These are phyloP conservation scores for Tillus elongatus DNA, from an alignment of 2,888 invertebrate species.

Conservation along the genomic window DNA sequence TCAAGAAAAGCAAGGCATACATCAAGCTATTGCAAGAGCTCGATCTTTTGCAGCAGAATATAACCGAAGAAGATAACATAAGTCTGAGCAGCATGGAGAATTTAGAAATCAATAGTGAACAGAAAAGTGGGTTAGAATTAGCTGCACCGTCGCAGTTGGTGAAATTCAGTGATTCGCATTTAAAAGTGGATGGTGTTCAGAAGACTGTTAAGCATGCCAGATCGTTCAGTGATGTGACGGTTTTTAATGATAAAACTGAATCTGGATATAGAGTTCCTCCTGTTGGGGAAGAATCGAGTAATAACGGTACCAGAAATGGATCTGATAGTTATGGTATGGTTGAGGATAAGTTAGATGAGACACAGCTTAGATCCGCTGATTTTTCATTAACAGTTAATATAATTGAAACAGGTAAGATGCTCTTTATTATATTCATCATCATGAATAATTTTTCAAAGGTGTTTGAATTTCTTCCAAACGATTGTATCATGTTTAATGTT, in stretches of 20 bases:
- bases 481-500: too few relatives aligned
- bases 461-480: too few relatives aligned
- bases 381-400: slow-evolving; percentile 49
- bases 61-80: slow-evolving; percentile 49
- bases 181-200: slow-evolving; percentile 23
- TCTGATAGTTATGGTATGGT: slow-evolving; percentile 15
- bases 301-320: slow-evolving; percentile 12
- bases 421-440: too few relatives aligned
- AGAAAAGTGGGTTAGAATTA: slow-evolving; percentile 13
- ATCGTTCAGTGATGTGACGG: slow-evolving; percentile 39
- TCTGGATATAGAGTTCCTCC: slow-evolving; percentile 13
- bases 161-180: slow-evolving; percentile 17
- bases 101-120: slow-evolving; percentile 36
- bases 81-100: slow-evolving; percentile 49
- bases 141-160: slow-evolving; percentile 9
- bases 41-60: slow-evolving; percentile 53
- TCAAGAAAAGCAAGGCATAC: slow-evolving; percentile 58
- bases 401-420: slow-evolving; percentile 52
- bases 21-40: slow-evolving; percentile 63
- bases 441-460: too few relatives aligned
- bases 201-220: slow-evolving; percentile 36
- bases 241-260: slow-evolving; percentile 15
- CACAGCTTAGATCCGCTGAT: slow-evolving; percentile 32
- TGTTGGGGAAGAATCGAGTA: slow-evolving; percentile 8
- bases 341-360: slow-evolving; percentile 22